Percentiles rank a stretch among this genome's conserved stretches.
These are phyloP conservation scores for Diorhabda elongata DNA, from an alignment of 1,140 invertebrate species.

Conservation along the genomic window DNA sequence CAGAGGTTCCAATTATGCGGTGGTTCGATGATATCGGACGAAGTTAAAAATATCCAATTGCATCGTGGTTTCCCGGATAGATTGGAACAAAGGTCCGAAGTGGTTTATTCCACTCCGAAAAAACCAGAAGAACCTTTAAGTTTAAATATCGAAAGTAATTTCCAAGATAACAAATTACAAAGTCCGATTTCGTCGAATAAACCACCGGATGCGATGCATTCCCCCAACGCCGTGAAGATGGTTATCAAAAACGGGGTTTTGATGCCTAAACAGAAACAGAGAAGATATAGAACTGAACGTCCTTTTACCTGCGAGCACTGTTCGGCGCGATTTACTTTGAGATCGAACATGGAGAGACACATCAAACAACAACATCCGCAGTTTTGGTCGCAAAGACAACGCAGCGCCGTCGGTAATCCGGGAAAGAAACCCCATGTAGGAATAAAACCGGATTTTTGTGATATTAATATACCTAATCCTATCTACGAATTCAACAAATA, in stretches of 20 bases:
- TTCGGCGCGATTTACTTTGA: constrained; percentile 79
- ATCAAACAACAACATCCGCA: constrained; percentile 91
- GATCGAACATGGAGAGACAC: constrained; percentile 91
- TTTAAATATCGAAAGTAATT: constrained; percentile 33
- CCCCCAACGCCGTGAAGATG: constrained; percentile 73
- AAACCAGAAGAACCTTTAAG: constrained; percentile 39
- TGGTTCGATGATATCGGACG: constrained; percentile 61
- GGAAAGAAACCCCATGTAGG: constrained; percentile 46
- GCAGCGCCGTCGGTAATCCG: constrained; percentile 51
- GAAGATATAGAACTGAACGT: constrained; percentile 84
- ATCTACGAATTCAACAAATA: constrained; percentile 39
- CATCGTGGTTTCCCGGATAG: constrained; percentile 9
- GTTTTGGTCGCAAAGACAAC: constrained; percentile 74
- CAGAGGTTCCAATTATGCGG: constrained; percentile 63
- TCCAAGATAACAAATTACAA: constrained; percentile 37
- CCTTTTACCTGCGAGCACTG: constrained; percentile 87
- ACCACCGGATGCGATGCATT: constrained; percentile 43
- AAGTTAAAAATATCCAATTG: constrained; percentile 17
- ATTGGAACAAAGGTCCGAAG: constrained; percentile 21
- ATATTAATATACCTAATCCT: constrained; percentile 39
- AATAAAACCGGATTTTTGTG: constrained; percentile 34
- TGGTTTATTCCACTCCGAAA: constrained; percentile 21
- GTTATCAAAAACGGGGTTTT: constrained; percentile 84
- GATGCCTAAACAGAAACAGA: constrained; percentile 86
- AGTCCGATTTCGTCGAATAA: constrained; percentile 31